Evolutionary conservation across 2,888 invertebrate species (phyloP).

Genomic region (Lamproptera curius): DNA sequence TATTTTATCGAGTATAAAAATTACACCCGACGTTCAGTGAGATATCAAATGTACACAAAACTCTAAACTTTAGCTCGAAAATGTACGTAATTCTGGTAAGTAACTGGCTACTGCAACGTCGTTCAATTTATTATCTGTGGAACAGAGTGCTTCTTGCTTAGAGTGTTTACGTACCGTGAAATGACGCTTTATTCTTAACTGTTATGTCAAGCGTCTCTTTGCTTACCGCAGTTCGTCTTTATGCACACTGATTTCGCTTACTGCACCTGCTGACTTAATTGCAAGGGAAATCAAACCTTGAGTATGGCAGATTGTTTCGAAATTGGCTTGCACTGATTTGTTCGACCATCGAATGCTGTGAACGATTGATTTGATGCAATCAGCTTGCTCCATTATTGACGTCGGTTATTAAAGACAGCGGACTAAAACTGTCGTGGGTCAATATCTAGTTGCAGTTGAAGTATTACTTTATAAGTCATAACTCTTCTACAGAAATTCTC

Average conservation of each 20-base stretch:
- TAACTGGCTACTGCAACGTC: too few species aligned
- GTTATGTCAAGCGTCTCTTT: conserved; percentile 52
- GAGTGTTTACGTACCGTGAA: conserved; percentile 51
- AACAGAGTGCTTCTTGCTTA: conserved; percentile 25
- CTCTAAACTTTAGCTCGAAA: too few species aligned
- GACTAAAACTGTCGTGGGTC: too few species aligned
- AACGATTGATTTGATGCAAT: conserved; percentile 16
- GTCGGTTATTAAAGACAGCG: conserved; percentile 3
- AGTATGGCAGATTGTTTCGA: conserved; percentile 1
- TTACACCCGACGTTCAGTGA: too few species aligned
- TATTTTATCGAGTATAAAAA: too few species aligned
- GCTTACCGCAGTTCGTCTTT: conserved; percentile 38
- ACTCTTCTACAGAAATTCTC: too few species aligned
- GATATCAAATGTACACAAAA: too few species aligned
- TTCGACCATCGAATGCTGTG: conserved; percentile 5
- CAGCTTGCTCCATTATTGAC: conserved; percentile 4
- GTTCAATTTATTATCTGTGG: conserved; percentile 13
- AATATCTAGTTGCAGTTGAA: too few species aligned
- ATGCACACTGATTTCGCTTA: conserved; percentile 31
- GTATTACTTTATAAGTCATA: too few species aligned
- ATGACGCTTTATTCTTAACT: conserved; percentile 53
- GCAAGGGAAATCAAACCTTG: conserved; percentile 15
- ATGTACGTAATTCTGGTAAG: too few species aligned
- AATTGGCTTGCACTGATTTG: background rate
- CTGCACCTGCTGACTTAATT: conserved; percentile 19